Base-by-base conservation (phyloP, 2,113 vertebrate species). In the Pachyramphus minor region DNA sequence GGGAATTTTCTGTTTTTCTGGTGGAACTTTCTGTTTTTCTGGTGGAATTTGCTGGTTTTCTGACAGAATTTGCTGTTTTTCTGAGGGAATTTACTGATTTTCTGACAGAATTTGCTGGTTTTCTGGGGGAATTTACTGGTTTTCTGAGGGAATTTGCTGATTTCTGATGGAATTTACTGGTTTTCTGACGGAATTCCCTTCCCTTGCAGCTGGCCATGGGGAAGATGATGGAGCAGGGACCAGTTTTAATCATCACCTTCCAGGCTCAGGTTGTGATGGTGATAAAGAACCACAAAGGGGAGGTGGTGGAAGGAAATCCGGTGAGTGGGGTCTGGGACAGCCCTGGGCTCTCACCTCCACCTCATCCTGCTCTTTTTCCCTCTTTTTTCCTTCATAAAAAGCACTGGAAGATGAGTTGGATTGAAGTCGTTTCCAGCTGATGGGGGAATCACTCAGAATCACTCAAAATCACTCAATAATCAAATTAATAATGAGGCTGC, bases 201-300 rank as follows among this genome's bases (percentile, higher is more conserved):
- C 84, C 35, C 30, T 80, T 81, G 35, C 97, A 99, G 99, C 92
- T 99, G 95, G 98, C 99, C 35, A 99, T 99, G 99, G 99, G 99
- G 42, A 99, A 99, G 98, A 99, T 99, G 98, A 99, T 99, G 99
- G 99, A 99, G 71, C 99, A 99, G 95, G 99, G 99, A 7, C 99
- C 99, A 0, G 99, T 99, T 33, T 95, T 99, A 67, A 99, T 99
- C 55, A 98, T 99, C 97, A 99, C 99, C 37, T 99, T 99, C 96
- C 99, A 99, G 95, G 99, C 99, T 66, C 99, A 99, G 97, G 79
- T 99, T 7, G 99, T 99, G 74, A 98, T 99, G 99, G 98, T 99
- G 73, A 96, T 99, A 82, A 98, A 98, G 92, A 98, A 99, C 96
- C 90, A 98, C 83, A 98, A 98, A 59, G 99, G 99, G 37, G 98